phyloP scores from a whole-genome alignment of 2,113 vertebrate species.

The Brachyhypopomus gauderio region DNA sequence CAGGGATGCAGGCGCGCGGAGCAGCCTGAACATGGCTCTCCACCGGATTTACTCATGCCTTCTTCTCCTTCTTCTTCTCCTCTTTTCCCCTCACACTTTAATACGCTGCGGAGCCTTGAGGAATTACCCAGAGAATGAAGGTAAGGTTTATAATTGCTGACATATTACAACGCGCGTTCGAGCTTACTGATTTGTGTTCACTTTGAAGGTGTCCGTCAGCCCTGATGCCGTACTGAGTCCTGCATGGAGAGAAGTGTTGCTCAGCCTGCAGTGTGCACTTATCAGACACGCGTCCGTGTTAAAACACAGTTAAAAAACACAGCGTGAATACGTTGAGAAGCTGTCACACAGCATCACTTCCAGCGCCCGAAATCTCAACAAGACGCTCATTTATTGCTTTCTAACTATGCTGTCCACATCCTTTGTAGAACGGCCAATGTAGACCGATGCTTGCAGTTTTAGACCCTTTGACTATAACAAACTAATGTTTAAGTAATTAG shows the following conservation, averaged over 20 bases:
- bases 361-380: no score
- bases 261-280: neutral
- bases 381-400: no score
- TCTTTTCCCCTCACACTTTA: conserved; percentile 42
- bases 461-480: no score
- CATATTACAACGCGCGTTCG: neutral
- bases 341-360: no score
- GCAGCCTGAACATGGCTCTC: conserved; percentile 60
- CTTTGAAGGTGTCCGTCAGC: neutral
- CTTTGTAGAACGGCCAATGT: no score
- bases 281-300: neutral
- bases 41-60: conserved; percentile 57
- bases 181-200: conserved; percentile 4
- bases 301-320: no score
- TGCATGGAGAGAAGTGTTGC: neutral
- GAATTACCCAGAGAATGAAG: conserved; percentile 64
- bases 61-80: conserved; percentile 43
- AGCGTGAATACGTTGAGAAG: no score
- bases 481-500: no score
- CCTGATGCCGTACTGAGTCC: no score
- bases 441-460: no score
- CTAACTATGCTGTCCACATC: no score
- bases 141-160: conserved; percentile 41
- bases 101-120: conserved; percentile 48
- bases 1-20: conserved; percentile 61